These are phyloP conservation scores for Dryomyza anilis DNA, from an alignment of 2,888 invertebrate species.

Conservation along the genomic window DNA sequence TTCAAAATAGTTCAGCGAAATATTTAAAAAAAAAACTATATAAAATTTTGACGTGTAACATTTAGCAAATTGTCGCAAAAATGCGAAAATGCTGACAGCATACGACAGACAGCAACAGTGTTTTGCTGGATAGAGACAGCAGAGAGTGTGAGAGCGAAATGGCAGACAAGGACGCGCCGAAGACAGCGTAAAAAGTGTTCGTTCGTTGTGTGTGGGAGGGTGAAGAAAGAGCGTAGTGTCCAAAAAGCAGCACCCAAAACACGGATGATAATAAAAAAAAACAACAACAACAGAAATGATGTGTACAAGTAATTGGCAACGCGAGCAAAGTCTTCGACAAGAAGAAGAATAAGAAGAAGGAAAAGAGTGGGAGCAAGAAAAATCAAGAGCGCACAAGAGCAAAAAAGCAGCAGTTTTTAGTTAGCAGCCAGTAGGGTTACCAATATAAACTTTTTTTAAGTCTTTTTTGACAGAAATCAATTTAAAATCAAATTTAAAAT, in stretches of 20 bases:
- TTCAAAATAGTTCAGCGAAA: not conserved
- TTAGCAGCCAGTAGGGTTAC: too few relatives aligned
- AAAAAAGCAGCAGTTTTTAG: too few relatives aligned
- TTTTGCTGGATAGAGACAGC: not conserved
- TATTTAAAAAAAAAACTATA: not conserved
- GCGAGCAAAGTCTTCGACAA: not conserved
- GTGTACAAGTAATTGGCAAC: not conserved
- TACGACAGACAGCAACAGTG: slow-evolving; percentile 16
- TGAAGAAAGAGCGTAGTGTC: not conserved
- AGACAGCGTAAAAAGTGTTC: too few relatives aligned
- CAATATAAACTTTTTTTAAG: too few relatives aligned
- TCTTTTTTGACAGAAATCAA: too few relatives aligned
- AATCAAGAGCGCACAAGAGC: not conserved
- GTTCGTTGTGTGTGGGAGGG: too few relatives aligned
- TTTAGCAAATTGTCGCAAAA: too few relatives aligned
- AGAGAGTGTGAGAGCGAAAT: not conserved
- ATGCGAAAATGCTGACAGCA: slow-evolving; percentile 4
- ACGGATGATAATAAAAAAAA: too few relatives aligned
- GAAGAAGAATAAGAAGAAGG: not conserved
- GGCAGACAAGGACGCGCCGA: not conserved
- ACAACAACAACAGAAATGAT: not conserved
- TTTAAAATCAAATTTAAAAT: too few relatives aligned
- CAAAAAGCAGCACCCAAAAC: too few relatives aligned
- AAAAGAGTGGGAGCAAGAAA: not conserved
- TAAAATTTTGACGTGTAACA: not conserved